Conservation (phyloP, 2,888 invertebrate species). For the Serrognathus titanus region DNA sequence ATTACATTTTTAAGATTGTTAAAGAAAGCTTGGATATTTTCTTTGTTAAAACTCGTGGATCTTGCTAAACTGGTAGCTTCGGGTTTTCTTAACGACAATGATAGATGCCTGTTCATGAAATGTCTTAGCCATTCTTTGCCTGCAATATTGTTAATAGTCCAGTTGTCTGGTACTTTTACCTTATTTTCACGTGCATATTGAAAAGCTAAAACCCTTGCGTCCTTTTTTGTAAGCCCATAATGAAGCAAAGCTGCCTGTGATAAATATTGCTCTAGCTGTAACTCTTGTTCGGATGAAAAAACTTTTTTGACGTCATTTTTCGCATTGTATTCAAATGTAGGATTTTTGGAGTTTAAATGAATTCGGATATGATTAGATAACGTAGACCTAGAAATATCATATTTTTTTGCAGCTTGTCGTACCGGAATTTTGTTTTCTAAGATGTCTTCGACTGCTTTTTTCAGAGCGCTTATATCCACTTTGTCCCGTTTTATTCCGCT, state of each 20-base stretch:
- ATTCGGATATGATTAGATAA: background rate
- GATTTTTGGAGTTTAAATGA: background rate
- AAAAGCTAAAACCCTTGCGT: background rate
- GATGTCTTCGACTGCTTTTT: background rate
- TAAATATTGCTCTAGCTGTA: background rate
- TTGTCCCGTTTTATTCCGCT: background rate
- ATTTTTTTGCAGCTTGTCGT: background rate
- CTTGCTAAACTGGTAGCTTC: background rate
- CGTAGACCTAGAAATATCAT: background rate
- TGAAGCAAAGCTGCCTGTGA: background rate
- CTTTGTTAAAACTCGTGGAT: slow-evolving; percentile 2
- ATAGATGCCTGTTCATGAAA: slow-evolving; percentile 12
- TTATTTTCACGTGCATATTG: background rate
- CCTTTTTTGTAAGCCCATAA: background rate
- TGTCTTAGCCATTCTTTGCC: slow-evolving; percentile 12
- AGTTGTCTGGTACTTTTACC: background rate
- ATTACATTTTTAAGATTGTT: background rate
- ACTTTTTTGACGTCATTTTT: background rate
- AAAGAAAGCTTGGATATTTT: slow-evolving; percentile 7
- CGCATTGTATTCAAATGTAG: too few relatives aligned
- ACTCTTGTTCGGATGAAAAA: background rate
- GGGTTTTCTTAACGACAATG: slow-evolving; percentile 1
- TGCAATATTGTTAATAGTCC: background rate
- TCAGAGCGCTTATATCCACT: background rate
- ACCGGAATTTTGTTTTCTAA: background rate